Conservation (phyloP, 2,888 invertebrate genomes). For the Troides aeacus region DNA sequence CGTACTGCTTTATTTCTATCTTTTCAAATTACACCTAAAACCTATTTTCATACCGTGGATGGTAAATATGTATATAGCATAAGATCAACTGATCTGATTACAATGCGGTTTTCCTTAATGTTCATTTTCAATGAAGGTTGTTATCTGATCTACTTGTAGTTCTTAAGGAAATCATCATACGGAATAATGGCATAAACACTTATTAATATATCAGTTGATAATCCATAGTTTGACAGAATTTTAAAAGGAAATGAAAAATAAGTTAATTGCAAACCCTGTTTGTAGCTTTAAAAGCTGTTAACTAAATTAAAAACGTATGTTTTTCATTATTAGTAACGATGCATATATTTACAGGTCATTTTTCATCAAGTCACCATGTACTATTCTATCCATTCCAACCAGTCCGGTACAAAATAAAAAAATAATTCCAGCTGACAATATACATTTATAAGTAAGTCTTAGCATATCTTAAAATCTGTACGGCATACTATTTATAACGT, state of each 20-base stretch:
- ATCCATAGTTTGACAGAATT: too few relatives aligned
- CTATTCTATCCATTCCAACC: neutral
- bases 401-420: too few relatives aligned
- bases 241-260: too few relatives aligned
- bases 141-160: conserved; percentile 16
- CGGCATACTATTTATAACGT: neutral
- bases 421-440: neutral
- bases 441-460: neutral
- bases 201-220: conserved; percentile 2
- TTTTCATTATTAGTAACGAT: neutral
- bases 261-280: neutral
- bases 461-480: neutral
- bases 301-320: too few relatives aligned
- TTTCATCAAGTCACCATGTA: neutral
- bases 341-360: neutral
- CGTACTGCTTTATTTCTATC: conserved; percentile 3
- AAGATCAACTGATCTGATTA: conserved; percentile 21
- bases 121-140: conserved; percentile 23
- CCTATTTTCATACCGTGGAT: neutral
- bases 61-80: conserved; percentile 2
- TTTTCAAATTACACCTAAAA: conserved; percentile 1
- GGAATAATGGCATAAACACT: conserved; percentile 12
- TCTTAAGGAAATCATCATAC: conserved; percentile 22
- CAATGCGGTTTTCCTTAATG: conserved; percentile 28
- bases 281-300: neutral